Evolutionary conservation across 2,888 invertebrate species (phyloP).

Genomic region (Asteroscopus sphinx): DNA sequence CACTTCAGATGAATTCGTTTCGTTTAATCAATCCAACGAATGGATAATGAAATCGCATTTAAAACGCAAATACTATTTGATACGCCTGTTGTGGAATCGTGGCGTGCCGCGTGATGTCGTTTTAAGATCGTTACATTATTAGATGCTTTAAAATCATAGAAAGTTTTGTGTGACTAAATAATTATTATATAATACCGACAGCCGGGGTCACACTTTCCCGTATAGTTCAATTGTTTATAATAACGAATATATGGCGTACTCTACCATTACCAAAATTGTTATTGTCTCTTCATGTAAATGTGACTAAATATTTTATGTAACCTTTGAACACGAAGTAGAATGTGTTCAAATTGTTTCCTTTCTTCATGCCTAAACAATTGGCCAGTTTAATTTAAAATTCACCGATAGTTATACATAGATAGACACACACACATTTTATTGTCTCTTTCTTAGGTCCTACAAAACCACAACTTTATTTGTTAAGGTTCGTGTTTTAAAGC

Average conservation of each 20-base stretch:
- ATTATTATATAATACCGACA: conserved; percentile 67
- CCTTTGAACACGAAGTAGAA: conserved; percentile 25
- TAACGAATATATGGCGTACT: conserved; percentile 65
- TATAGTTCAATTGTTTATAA: conserved; percentile 71
- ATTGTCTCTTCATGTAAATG: conserved; percentile 51
- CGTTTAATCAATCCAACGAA: conserved; percentile 26
- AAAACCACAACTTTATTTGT: no score
- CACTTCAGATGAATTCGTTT: conserved; percentile 33
- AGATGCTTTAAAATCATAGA: conserved; percentile 64
- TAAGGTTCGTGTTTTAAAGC: no score
- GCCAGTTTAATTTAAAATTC: background rate
- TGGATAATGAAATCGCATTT: conserved; percentile 33
- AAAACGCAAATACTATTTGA: conserved; percentile 49
- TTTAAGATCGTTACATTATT: conserved; percentile 52
- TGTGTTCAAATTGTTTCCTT: background rate
- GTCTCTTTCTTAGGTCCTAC: no score
- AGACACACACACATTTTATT: no score
- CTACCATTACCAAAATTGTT: conserved; percentile 60
- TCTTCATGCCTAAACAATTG: no score
- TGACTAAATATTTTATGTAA: conserved; percentile 46
- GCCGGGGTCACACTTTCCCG: conserved; percentile 69
- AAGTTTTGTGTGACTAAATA: conserved; percentile 65
- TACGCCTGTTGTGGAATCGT: conserved; percentile 52
- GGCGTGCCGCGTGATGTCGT: conserved; percentile 51
- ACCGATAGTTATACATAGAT: no score